Conservation (phyloP, 2,113 vertebrate genomes). For the Seriola dumerili region DNA sequence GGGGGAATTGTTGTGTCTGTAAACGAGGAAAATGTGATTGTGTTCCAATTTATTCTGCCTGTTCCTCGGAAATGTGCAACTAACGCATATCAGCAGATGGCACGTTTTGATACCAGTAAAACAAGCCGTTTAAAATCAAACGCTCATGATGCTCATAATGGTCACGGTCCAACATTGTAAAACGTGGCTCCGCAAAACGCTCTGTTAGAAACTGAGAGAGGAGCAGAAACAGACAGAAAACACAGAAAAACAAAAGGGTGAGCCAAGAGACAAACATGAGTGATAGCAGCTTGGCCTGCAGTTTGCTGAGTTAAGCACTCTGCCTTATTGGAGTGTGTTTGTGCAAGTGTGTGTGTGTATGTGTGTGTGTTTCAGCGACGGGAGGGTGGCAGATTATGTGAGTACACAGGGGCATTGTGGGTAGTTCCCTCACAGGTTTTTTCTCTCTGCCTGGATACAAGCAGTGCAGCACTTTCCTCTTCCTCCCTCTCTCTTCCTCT, state of each 20-base stretch:
- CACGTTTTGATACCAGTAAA: neutral
- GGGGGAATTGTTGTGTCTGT: too few species aligned
- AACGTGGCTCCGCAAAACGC: neutral
- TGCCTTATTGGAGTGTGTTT: constrained; percentile 52
- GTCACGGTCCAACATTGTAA: neutral
- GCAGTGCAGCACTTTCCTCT: constrained; percentile 12
- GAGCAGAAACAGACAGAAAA: constrained; percentile 7
- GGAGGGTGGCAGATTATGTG: constrained; percentile 37
- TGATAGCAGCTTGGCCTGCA: constrained; percentile 53
- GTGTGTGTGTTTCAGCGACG: constrained; percentile 34
- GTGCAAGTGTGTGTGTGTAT: constrained; percentile 17
- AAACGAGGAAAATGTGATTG: neutral
- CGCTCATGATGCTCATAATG: neutral
- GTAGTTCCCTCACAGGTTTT: constrained; percentile 57
- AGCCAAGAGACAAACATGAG: constrained; percentile 44
- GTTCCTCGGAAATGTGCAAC: neutral
- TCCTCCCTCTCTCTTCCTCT: neutral
- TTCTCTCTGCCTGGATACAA: constrained; percentile 65
- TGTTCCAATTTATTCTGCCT: neutral
- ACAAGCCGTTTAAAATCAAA: neutral
- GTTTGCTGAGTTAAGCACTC: constrained; percentile 72
- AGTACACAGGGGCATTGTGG: constrained; percentile 71
- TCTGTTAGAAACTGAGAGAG: neutral
- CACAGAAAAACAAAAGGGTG: neutral
- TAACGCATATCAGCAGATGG: neutral